A percentile compares a stretch with the other conserved stretches of the same genome.
These are phyloP conservation scores for Nanorana parkeri DNA, from an alignment of 2,113 vertebrate genomes.

Conservation along the genomic window DNA sequence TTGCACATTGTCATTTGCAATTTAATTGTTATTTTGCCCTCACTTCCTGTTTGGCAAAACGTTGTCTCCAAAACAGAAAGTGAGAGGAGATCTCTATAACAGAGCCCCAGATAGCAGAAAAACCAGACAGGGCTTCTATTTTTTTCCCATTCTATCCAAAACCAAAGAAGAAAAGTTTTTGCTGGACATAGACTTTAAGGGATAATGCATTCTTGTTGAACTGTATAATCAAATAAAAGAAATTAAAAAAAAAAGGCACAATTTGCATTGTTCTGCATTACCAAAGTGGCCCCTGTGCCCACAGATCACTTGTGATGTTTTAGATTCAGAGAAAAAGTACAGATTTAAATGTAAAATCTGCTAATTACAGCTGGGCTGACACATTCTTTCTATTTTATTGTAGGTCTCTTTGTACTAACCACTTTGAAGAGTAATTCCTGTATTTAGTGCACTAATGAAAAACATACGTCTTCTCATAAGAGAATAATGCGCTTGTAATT, in stretches of 20 bases:
- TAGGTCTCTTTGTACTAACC: slow-evolving; percentile 44
- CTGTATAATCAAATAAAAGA: too few species aligned
- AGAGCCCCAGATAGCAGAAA: too few species aligned
- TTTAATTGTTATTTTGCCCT: too few species aligned
- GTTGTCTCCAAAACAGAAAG: too few species aligned
- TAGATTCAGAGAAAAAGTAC: slow-evolving; percentile 44
- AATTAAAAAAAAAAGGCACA: background rate
- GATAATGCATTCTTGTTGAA: too few species aligned
- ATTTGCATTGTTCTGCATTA: slow-evolving; percentile 52
- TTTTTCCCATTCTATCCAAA: too few species aligned
- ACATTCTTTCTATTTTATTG: slow-evolving; percentile 53
- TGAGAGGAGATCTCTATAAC: too few species aligned
- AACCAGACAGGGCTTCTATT: too few species aligned
- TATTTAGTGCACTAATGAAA: slow-evolving; percentile 51
- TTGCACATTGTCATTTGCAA: too few species aligned
- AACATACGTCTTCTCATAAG: slow-evolving; percentile 54
- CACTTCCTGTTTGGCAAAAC: too few species aligned
- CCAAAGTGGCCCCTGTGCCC: slow-evolving; percentile 58
- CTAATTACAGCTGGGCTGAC: slow-evolving; percentile 57
- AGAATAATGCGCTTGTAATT: slow-evolving; percentile 63
- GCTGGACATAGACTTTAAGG: too few species aligned
- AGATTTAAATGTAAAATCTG: slow-evolving; percentile 48
- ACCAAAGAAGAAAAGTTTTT: too few species aligned
- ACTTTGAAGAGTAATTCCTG: slow-evolving; percentile 54
- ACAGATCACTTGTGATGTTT: slow-evolving; percentile 55